Evolutionary conservation across 2,113 vertebrate species (phyloP).

Genomic region (Chloroceryle aenea): DNA sequence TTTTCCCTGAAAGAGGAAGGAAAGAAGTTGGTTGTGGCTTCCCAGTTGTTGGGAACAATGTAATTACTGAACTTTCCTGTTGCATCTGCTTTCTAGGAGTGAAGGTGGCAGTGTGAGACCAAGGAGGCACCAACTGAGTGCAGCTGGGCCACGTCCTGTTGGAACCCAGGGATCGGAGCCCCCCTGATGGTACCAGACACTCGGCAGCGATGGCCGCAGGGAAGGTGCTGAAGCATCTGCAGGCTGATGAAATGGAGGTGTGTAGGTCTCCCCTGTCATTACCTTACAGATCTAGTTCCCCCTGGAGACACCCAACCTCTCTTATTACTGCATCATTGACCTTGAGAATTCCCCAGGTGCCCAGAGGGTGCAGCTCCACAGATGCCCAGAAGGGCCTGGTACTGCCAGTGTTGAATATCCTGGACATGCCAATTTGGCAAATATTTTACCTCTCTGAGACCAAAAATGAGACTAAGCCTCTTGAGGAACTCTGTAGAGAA

Average conservation of each 20-base stretch:
- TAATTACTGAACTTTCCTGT: background rate
- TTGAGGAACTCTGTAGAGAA: background rate
- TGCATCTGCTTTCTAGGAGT: background rate
- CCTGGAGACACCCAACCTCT: background rate
- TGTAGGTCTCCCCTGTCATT: background rate
- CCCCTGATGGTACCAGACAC: background rate
- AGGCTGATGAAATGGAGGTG: background rate
- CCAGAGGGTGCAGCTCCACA: background rate
- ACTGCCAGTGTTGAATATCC: background rate
- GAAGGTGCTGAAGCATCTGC: background rate
- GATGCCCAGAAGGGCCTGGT: background rate
- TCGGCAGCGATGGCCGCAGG: fast-evolving
- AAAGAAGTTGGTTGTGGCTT: background rate
- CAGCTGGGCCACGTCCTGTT: fast-evolving
- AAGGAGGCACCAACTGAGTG: background rate
- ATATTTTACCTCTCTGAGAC: background rate
- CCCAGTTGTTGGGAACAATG: background rate
- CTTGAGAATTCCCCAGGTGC: background rate
- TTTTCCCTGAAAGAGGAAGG: background rate
- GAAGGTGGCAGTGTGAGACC: background rate
- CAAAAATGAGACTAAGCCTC: background rate
- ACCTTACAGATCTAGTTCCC: background rate
- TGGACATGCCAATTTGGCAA: background rate
- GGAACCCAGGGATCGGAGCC: background rate
- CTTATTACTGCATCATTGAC: background rate